phyloP scores from a whole-genome alignment of 1,140 invertebrate genomes.

The Pinna nobilis region DNA sequence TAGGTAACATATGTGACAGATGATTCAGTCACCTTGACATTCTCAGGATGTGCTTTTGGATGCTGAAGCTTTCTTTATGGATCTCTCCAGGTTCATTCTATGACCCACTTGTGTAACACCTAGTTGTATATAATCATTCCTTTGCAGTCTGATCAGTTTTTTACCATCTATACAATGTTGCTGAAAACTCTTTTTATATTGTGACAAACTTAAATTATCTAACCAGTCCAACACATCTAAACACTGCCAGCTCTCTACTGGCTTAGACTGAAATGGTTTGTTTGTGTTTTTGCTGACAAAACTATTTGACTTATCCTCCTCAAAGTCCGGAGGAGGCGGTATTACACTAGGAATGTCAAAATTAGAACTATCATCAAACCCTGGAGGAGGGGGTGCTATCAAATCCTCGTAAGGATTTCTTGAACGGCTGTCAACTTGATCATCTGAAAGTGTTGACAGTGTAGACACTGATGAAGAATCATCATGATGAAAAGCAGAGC shows the following conservation, averaged over 20 bases:
- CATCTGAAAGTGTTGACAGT: conserved; percentile 65
- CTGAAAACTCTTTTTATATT: conserved; percentile 70
- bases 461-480: conserved; percentile 68
- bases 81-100: conserved; percentile 70
- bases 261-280: conserved; percentile 60
- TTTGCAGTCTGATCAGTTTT: conserved; percentile 61
- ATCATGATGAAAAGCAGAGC: conserved; percentile 40
- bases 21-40: too few species aligned
- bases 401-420: conserved; percentile 58
- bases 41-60: not conserved
- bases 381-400: conserved; percentile 64
- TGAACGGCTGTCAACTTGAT: conserved; percentile 51
- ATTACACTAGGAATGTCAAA: conserved; percentile 50
- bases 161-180: conserved; percentile 68
- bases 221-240: conserved; percentile 72
- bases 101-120: conserved; percentile 72
- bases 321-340: conserved; percentile 60
- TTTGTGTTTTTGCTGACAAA: conserved; percentile 28
- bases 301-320: conserved; percentile 11
- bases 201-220: conserved; percentile 67
- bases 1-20: too few species aligned
- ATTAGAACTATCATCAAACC: conserved; percentile 54
- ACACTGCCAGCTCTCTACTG: conserved; percentile 66
- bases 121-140: conserved; percentile 70
- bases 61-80: conserved; percentile 68